Evolutionary conservation across 2,113 vertebrate species (phyloP).

Genomic region (Macaca nemestrina): DNA sequence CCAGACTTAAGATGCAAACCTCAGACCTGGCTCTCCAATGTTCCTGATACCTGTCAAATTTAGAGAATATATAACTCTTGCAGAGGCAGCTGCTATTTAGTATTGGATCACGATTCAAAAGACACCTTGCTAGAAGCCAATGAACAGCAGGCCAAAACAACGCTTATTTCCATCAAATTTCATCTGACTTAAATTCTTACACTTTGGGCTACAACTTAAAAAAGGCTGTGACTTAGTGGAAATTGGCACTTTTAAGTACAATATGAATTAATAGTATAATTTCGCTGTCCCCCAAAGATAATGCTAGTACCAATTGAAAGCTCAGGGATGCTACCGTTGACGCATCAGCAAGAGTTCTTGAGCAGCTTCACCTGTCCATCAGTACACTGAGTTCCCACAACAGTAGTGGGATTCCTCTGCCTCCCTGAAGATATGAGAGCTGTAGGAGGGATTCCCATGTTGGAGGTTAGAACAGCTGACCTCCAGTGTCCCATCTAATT

Average conservation of each 20-base stretch:
- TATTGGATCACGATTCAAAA: neutral
- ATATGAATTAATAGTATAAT: constrained; percentile 17
- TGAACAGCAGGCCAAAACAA: neutral
- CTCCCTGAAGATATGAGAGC: neutral
- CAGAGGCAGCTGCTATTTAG: constrained; percentile 6
- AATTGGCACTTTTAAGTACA: neutral
- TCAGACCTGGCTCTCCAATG: neutral
- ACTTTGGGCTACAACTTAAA: neutral
- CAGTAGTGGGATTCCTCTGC: neutral
- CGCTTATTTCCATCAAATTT: constrained; percentile 27
- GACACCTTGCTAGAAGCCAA: neutral
- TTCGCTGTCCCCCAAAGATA: neutral
- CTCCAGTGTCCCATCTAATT: neutral
- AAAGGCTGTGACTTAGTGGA: neutral
- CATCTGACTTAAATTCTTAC: constrained; percentile 44
- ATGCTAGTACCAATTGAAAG: neutral
- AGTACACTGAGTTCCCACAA: neutral
- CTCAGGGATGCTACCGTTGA: neutral
- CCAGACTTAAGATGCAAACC: neutral
- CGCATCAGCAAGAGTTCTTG: neutral
- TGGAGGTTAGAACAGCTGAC: neutral
- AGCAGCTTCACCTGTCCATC: neutral
- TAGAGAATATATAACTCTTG: neutral
- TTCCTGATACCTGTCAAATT: neutral
- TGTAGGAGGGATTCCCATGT: neutral